Base-by-base conservation (phyloP, 1,140 invertebrate genomes). In the Drosophila simulans region DNA sequence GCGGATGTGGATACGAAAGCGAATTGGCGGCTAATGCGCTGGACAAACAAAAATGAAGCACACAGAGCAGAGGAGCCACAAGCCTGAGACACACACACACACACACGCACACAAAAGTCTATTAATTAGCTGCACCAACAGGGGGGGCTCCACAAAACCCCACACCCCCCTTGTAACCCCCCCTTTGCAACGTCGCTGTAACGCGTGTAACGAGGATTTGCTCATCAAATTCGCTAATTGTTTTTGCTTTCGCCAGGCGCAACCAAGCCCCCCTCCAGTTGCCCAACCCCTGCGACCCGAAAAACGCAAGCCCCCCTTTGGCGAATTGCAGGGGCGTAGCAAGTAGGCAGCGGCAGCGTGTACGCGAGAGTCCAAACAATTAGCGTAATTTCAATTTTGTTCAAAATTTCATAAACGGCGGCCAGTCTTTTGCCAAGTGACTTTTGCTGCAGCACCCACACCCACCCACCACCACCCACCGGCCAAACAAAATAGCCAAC, bases 371-470 rank as follows among this genome's bases (percentile, higher is more conserved):
- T 70, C 65, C 90, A 91, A 89, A 91, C 90, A 91, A 91, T 91
- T 91, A 91, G 90, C 90, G 90, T 91, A 91, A 91, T 91, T 91
- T 91, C 77, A 91, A 90, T 91, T 91, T 90, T 83, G 83, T 83
- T 91, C 74, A 91, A 91, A 91, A 91, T 91, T 91, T 91, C 78
- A 91, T 91, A 91, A 91, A 86, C 89, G 78, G 45, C 55, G 65
- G 40, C 73, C 66, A 56, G 43, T 58, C 48, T 70, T 64, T 31
- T 62, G 58, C 55, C 64, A 45, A 51, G 48, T 34, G 48, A 51
- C 27, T 51, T 51, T 51, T 34, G 43, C 46, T 17, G 51, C 31
- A 17, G 17, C 11, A 49, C 25, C n/a, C 22, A 27, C 25, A 5
- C 3, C 25, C 25, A 5, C 3, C 25, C 13, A 1, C 13, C 46